phyloP scores from a whole-genome alignment of 2,113 vertebrate genomes.

The Pomatostomus ruficeps region DNA sequence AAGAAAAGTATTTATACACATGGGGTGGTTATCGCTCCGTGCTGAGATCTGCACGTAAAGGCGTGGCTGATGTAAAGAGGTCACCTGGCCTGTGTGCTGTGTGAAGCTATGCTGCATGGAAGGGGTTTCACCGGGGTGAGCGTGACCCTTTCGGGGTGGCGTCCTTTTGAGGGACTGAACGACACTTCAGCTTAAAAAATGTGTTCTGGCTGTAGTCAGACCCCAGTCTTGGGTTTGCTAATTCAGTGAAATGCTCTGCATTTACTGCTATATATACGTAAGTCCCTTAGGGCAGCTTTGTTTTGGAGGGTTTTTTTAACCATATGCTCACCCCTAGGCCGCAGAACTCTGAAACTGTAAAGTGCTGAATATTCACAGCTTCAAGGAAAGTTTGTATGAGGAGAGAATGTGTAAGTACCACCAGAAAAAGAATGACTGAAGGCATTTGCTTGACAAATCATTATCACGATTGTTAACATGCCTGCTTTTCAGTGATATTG shows the following conservation, averaged over 20 bases:
- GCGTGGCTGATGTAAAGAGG: not conserved
- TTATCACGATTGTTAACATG: not conserved
- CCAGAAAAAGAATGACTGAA: not conserved
- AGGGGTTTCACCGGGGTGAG: not conserved
- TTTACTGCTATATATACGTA: not conserved
- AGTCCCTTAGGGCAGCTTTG: not conserved
- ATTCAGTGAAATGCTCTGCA: not conserved
- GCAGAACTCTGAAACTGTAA: not conserved
- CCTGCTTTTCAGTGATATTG: not conserved
- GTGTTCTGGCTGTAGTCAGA: not conserved
- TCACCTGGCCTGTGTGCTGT: not conserved
- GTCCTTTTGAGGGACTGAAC: not conserved
- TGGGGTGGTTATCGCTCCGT: rapidly evolving
- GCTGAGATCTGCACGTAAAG: not conserved
- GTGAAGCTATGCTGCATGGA: rapidly evolving
- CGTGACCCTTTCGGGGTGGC: not conserved
- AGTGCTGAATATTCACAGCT: not conserved
- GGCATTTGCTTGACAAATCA: not conserved
- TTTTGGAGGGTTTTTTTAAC: not conserved
- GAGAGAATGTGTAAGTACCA: not conserved
- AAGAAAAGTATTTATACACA: rapidly evolving
- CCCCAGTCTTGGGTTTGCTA: not conserved
- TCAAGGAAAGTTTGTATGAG: not conserved
- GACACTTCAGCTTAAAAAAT: not conserved
- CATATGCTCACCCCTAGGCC: not conserved